A percentile compares a stretch with the other conserved stretches of the same genome.
phyloP scores from a whole-genome alignment of 37 sponge, comb jelly and placozoan genomes.

The Diacarnus erythraeanus region DNA sequence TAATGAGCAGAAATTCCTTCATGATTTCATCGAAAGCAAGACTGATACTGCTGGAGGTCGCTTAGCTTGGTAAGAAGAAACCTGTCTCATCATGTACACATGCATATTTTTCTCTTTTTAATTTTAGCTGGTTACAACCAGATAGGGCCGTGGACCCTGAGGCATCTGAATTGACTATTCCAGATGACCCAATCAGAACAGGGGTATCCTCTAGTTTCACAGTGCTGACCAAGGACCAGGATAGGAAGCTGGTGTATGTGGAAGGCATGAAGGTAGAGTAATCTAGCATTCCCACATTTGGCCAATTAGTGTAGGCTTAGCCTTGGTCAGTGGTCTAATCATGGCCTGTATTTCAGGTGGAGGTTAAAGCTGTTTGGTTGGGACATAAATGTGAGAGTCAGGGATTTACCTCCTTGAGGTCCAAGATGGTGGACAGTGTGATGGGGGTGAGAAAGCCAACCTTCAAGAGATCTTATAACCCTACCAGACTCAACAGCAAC shows the following conservation, averaged over 20 bases:
- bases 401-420: neutral
- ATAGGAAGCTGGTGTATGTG: slow-evolving; percentile 71
- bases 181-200: slow-evolving; percentile 13
- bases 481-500: slow-evolving; percentile 51
- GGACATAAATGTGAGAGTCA: slow-evolving; percentile 21
- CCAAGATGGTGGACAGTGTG: slow-evolving; percentile 41
- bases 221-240: slow-evolving; percentile 69
- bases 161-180: slow-evolving; percentile 55
- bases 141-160: slow-evolving; percentile 79
- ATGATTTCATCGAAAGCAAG: slow-evolving; percentile 79
- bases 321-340: too few species aligned
- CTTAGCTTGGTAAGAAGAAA: slow-evolving; percentile 72
- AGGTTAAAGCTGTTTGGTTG: slow-evolving; percentile 70
- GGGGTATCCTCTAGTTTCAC: slow-evolving; percentile 30
- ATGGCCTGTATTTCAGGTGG: slow-evolving; percentile 45
- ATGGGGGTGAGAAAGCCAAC: slow-evolving; percentile 63
- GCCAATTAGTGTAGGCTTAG: neutral
- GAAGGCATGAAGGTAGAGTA: slow-evolving; percentile 77
- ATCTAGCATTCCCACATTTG: neutral
- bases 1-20: slow-evolving; percentile 78
- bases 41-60: slow-evolving; percentile 83
- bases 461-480: slow-evolving; percentile 44
- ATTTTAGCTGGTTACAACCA: slow-evolving; percentile 85
- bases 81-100: neutral
- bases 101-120: neutral